A percentile compares a stretch with the other conserved stretches of the same genome.
Conservation (phyloP, 2,888 invertebrate species). For the Melanostoma scalare region DNA sequence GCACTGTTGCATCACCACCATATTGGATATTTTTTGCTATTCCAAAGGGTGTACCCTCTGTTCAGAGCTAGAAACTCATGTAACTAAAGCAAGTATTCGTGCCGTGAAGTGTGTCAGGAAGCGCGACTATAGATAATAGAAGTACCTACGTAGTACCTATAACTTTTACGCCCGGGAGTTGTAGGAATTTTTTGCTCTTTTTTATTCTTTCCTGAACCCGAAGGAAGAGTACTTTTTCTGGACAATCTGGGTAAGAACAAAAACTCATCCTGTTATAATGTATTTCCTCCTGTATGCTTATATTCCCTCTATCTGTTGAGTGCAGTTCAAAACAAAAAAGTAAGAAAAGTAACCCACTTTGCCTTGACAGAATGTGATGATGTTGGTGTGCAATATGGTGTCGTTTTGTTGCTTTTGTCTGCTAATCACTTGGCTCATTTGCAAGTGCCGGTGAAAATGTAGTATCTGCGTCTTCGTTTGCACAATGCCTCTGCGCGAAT, state of each 20-base stretch:
- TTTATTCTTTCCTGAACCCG: slow-evolving; percentile 7
- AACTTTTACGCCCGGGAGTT: slow-evolving; percentile 61
- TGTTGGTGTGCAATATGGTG: slow-evolving; percentile 20
- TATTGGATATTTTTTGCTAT: slow-evolving; percentile 7
- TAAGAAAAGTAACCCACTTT: slow-evolving; percentile 57
- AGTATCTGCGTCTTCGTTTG: slow-evolving; percentile 19
- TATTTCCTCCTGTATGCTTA: neutral
- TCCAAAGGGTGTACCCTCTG: slow-evolving; percentile 52
- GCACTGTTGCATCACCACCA: slow-evolving; percentile 33
- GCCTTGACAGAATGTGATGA: slow-evolving; percentile 22
- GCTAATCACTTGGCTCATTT: slow-evolving; percentile 69
- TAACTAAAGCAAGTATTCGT: slow-evolving; percentile 10
- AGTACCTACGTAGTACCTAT: slow-evolving; percentile 35
- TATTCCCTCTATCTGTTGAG: slow-evolving; percentile 2
- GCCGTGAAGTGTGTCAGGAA: slow-evolving; percentile 60
- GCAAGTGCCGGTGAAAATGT: slow-evolving; percentile 52
- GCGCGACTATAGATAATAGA: slow-evolving; percentile 31
- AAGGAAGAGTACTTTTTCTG: slow-evolving; percentile 20
- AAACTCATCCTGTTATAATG: slow-evolving; percentile 48
- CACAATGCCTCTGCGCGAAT: slow-evolving; percentile 41
- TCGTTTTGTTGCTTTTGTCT: slow-evolving; percentile 53
- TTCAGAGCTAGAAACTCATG: slow-evolving; percentile 10
- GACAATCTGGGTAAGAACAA: slow-evolving; percentile 67
- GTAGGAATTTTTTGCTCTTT: slow-evolving; percentile 5
- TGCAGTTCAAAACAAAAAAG: slow-evolving; percentile 2